Evolutionary conservation across 2,888 invertebrate genomes (phyloP), one percentile per base, ranked within the genome.

Genomic region (Leucophenga maculata): DNA sequence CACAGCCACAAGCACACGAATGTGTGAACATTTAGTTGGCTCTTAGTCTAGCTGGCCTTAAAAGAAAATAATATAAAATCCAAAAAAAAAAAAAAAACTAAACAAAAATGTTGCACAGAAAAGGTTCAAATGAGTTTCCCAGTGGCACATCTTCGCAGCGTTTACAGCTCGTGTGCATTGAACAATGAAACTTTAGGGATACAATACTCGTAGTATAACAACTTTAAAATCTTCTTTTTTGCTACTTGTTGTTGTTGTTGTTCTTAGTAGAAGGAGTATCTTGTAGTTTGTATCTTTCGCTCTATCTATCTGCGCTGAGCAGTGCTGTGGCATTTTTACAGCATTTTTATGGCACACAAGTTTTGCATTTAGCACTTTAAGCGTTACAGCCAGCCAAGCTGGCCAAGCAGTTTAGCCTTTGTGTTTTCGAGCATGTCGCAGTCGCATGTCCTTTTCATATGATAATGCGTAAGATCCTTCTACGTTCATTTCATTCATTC

Each of bases 331-430:
- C 50, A 77, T 75, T 82, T 83, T 80, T 84, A 80, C 79, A 75
- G 76, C 74, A 76, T 74, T 83, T 80, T 80, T 83, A 80, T 79
- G 77, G 83, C 70, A 39, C 68, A 75, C 70, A 80, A 82, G 71
- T 82, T 82, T 77, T 72, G 69, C 65, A 70, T 76, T 72, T 70
- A 68, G 72, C 71, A 68, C 62, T 57, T 65, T 48, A 66, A 66
- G 66, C 66, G 26, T 32, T 55, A 8, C 8, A 39, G 39, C 39
- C 3, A 39, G 65, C 2, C 4, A 26, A 39, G 39, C 39, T 39
- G 11, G 39, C 39, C 39, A 39, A 39, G 11, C 39, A 39, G 32
- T 39, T 60, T 60, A 31, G 60, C 60, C 54, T 57, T 57, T 57
- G 44, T 57, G 16, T 52, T 50, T 39, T 55, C 54, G 60, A 31